Evolutionary conservation across 2,888 invertebrate genomes (phyloP).

Genomic region (Malachius bipustulatus): DNA sequence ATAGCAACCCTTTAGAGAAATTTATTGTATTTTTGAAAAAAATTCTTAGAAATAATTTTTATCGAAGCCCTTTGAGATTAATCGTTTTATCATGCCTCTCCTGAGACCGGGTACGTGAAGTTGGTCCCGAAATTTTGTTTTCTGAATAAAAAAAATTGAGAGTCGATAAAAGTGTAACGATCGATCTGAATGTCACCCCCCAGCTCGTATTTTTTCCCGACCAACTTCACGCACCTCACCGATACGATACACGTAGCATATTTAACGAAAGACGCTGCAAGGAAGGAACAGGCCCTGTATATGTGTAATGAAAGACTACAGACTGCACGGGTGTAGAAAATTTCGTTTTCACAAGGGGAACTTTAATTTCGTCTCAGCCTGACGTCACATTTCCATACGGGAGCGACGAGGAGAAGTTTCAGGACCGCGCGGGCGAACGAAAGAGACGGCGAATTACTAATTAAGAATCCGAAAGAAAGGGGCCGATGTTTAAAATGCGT

Average conservation of each 20-base stretch:
- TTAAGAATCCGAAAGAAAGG: slow-evolving; percentile 58
- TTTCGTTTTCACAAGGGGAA: slow-evolving; percentile 37
- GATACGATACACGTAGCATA: slow-evolving; percentile 22
- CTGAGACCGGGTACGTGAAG: no score
- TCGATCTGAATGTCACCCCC: no score
- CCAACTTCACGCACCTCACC: no score
- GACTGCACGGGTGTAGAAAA: slow-evolving; percentile 40
- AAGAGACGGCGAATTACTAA: slow-evolving; percentile 49
- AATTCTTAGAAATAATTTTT: no score
- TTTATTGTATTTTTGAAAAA: no score
- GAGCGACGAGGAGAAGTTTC: slow-evolving; percentile 42
- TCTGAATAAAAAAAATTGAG: no score
- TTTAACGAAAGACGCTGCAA: slow-evolving; percentile 33
- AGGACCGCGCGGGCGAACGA: slow-evolving; percentile 37
- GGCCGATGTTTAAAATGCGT: slow-evolving; percentile 42
- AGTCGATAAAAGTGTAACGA: no score
- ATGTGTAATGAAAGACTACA: slow-evolving; percentile 39
- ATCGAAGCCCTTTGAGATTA: no score
- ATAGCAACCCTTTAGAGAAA: no score
- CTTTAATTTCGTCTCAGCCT: slow-evolving; percentile 36
- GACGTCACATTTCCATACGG: slow-evolving; percentile 38
- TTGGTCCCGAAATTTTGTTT: no score
- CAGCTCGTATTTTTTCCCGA: no score
- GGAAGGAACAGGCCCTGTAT: slow-evolving; percentile 28
- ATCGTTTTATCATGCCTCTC: no score